Base-by-base conservation (phyloP, 2,888 invertebrate species). In the Stenotaenia linearis region DNA sequence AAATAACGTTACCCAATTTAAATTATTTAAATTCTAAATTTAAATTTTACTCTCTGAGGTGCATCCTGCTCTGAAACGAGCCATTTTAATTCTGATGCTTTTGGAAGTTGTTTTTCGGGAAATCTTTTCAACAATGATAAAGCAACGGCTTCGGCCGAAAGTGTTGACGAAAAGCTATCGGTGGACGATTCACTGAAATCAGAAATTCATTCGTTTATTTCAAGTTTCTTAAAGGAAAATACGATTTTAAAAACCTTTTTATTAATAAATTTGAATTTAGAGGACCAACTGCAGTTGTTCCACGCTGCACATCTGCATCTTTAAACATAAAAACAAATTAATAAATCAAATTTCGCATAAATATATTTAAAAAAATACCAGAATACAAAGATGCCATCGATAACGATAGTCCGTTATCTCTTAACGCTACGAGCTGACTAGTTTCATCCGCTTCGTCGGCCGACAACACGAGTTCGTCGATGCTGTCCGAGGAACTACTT, bases 21-120 rank as follows among this genome's bases (percentile, higher is more conserved):
- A 6, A n/a, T n/a, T n/a, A n/a, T n/a, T n/a, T 4, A 21, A 75
- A 23, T 76, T 35, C 15, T 78, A 15, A 18, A 78, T 45, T 25
- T 23, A 3, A 40, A 18, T 78, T 83, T 83, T 83, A 89, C 89
- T 83, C 86, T 88, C 85, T 94, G 93, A 0, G 93, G 93, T 10
- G 91, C 92, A 84, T 94, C 93, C 83, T 90, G 85, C 83, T 93
- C 93, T 0, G 92, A 91, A 0, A 94, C 92, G 2, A 94, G 87
- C 93, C 94, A 94, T 83, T 92, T 90, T 50, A 94, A 86, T 83
- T 93, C 93, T 0, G 92, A 92, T 2, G 93, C 92, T 82, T 91
- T 90, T 0, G 94, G 93, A 78, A 93, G 86, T 84, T 92, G 92
- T 83, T 91, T 91, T 83, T 92, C 92, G 81, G 90, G 91, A 84